Evolutionary conservation across 30 jellyfish, hydroid and myxozoan species (phyloP).

Genomic region (Aurelia sp.): DNA sequence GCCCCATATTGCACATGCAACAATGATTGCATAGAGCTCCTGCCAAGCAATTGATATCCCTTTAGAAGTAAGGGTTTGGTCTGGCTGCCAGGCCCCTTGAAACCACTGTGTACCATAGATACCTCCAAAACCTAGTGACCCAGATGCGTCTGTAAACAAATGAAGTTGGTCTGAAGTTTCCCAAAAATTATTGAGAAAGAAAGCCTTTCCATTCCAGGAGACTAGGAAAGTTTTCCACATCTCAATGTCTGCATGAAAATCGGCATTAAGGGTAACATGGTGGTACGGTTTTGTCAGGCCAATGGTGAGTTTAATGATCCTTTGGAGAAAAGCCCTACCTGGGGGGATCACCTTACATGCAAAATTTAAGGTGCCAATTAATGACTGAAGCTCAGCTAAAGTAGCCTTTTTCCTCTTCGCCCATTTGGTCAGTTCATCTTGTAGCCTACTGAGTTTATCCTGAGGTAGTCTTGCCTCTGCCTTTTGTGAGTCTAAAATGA

Average conservation of each 20-base stretch:
- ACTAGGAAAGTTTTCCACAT: conserved; percentile 57
- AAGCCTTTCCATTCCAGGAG: conserved; percentile 79
- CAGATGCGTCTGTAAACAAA: conserved; percentile 27
- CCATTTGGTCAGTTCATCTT: conserved; percentile 6
- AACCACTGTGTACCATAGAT: neutral
- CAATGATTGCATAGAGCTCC: conserved; percentile 51
- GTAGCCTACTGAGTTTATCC: conserved; percentile 42
- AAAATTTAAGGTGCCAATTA: conserved; percentile 64
- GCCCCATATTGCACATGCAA: conserved; percentile 58
- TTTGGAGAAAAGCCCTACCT: conserved; percentile 22
- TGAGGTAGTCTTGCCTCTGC: conserved; percentile 50
- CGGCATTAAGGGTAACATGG: conserved; percentile 12
- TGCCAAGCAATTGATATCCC: conserved; percentile 31
- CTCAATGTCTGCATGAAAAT: conserved; percentile 44
- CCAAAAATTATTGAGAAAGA: conserved; percentile 12
- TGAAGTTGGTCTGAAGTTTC: neutral
- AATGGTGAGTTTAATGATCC: conserved; percentile 37
- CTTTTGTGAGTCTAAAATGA: conserved; percentile 42
- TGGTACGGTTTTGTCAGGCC: conserved; percentile 43
- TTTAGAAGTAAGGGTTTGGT: conserved; percentile 9
- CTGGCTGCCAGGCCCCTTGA: conserved; percentile 2
- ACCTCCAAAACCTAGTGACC: conserved; percentile 39
- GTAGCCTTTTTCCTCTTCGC: conserved; percentile 25
- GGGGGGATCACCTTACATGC: conserved; percentile 71
- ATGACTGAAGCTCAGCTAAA: conserved; percentile 51